Percentiles rank a stretch among this genome's conserved stretches.
These are phyloP conservation scores for Malurus leucopterus DNA, from an alignment of 2,797 vertebrate genomes.

Conservation along the genomic window DNA sequence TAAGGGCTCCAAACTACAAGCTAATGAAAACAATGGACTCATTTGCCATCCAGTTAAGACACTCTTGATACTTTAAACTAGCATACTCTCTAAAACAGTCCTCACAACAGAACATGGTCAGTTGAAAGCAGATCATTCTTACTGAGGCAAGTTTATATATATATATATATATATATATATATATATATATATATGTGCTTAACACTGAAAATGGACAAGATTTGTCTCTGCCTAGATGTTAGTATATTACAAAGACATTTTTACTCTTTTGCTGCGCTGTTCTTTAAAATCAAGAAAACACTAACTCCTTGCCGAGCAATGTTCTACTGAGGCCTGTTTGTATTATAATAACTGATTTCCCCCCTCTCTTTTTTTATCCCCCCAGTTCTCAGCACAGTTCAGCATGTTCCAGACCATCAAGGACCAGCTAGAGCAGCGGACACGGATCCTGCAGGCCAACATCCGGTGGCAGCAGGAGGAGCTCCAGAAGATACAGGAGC, in stretches of 20 bases:
- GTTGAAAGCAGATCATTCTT: neutral
- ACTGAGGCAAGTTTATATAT: neutral
- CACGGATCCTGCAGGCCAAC: slow-evolving; percentile 75
- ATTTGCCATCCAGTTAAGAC: neutral
- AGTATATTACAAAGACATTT: neutral
- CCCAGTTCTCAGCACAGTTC: slow-evolving; percentile 72
- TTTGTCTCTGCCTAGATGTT: neutral
- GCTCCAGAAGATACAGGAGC: slow-evolving; percentile 78
- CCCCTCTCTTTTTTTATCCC: accelerated
- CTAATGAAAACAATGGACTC: slow-evolving; percentile 4
- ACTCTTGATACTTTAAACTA: neutral
- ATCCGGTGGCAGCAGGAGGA: slow-evolving; percentile 81
- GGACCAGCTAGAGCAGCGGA: slow-evolving; percentile 77
- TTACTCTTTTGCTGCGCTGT: neutral
- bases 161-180: too few species aligned
- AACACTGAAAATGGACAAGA: neutral
- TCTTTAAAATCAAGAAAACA: neutral
- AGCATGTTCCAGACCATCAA: slow-evolving; percentile 78
- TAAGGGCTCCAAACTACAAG: neutral
- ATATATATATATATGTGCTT: neutral
- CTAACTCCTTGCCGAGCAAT: neutral
- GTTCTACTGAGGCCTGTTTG: neutral
- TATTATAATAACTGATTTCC: neutral
- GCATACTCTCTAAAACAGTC: neutral
- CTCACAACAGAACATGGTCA: neutral